Evolutionary conservation across 2,113 vertebrate species (phyloP), one percentile per base, ranked within the genome.

Genomic region (Apodemus sylvaticus): DNA sequence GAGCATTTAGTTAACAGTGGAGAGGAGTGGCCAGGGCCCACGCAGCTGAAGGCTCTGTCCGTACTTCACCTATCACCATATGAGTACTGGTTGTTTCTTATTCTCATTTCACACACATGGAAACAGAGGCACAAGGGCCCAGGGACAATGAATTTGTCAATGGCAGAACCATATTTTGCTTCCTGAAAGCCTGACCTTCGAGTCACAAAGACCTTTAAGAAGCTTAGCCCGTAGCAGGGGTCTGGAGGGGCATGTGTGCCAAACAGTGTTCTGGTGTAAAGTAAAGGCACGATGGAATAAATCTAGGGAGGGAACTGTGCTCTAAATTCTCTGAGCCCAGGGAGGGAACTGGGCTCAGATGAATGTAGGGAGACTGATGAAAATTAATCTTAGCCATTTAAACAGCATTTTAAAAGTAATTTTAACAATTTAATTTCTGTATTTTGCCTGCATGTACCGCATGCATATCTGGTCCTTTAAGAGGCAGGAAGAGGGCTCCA

Each of bases 71-170:
- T 73, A 12, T 51, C 83, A 51, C 2, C 7, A 14, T 71, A 2
- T 17, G 31, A 39, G 34, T 24, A 51, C 4, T 34, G 42, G 42
- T 31, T 90, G 42, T 14, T 86, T 93, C 94, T 83, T 94, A 92
- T 89, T 85, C 92, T 85, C 92, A n/a, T 60, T 97, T 66, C n/a
- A 93, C 81, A 96, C 94, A 95, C 6, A 55, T 70, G 93, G 92
- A 94, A 0, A 39, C 78, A 42, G 71, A 97, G 94, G 36, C 16
- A 1, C 64, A 64, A 51, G 97, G 58, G 74, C n/a, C 2, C 4
- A 83, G 58, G 14, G 14, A 34, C 62, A 58, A 5, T 76, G 66
- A 70, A 87, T 93, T 93, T 74, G 88, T 86, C 20, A 64, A 76
- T 60, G 34, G 68, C 71, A 60, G 82, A 94, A 60, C 45, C 64